Conservation (phyloP, 2,113 vertebrate species). For the Irena cyanogastra region DNA sequence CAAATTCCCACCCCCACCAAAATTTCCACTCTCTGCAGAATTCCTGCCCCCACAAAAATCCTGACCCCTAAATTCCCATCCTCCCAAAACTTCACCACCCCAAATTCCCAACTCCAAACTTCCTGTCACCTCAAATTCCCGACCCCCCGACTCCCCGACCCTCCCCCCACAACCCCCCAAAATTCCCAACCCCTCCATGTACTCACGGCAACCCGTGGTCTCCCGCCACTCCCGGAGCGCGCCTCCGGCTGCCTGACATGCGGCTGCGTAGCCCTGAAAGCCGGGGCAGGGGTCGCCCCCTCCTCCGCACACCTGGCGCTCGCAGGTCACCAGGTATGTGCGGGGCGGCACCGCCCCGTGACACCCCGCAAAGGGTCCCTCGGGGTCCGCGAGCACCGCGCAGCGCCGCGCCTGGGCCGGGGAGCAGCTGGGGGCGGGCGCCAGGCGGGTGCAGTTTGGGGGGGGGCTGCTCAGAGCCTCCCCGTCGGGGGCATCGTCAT, state of each 20-base stretch:
- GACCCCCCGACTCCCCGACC: too few relatives aligned
- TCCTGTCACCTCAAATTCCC: not conserved
- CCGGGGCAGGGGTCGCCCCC: not conserved
- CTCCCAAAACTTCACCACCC: not conserved
- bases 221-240: not conserved
- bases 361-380: not conserved
- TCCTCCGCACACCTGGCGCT: not conserved
- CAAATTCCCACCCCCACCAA: not conserved
- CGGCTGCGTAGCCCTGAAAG: not conserved
- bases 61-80: not conserved
- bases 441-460: not conserved
- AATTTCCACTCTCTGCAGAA: not conserved
- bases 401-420: not conserved
- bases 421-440: not conserved
- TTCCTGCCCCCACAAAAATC: not conserved
- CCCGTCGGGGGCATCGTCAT: accelerated
- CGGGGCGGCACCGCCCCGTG: not conserved
- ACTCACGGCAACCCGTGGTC: not conserved
- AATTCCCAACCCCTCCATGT: not conserved
- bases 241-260: not conserved
- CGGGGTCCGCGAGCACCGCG: not conserved
- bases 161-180: too few relatives aligned
- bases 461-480: not conserved
- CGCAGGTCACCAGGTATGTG: not conserved
- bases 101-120: not conserved